Evolutionary conservation across 2,113 vertebrate genomes (phyloP).

Genomic region (Neofelis nebulosa): DNA sequence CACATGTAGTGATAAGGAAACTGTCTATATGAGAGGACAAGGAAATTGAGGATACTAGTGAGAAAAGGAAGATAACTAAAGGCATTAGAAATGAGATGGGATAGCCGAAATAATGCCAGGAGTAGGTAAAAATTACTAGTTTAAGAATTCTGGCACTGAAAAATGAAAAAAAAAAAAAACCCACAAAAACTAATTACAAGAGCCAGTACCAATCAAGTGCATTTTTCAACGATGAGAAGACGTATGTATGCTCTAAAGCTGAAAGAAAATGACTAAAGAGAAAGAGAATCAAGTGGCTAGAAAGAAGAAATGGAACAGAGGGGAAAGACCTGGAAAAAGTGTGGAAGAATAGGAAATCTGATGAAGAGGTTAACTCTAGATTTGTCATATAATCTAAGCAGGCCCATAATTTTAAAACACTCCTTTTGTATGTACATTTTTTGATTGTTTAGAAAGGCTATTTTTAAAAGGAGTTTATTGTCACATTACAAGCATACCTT

Average conservation of each 20-base stretch:
- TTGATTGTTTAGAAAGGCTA: not conserved
- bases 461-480: not conserved
- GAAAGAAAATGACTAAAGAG: not conserved
- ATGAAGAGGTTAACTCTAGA: not conserved
- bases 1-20: not conserved
- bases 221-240: constrained; percentile 26
- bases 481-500: not conserved
- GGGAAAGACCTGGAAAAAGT: not conserved
- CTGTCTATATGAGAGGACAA: not conserved
- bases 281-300: not conserved
- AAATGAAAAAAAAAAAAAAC: not conserved
- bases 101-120: not conserved
- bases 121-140: not conserved
- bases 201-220: not conserved
- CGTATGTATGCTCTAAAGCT: not conserved
- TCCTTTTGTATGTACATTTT: not conserved
- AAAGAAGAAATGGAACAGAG: not conserved
- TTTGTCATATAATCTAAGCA: not conserved
- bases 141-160: not conserved
- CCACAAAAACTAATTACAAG: not conserved
- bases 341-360: not conserved
- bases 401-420: not conserved
- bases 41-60: not conserved
- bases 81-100: not conserved
- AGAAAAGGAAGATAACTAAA: not conserved